A percentile compares a stretch with the other conserved stretches of the same genome.
Conservation (phyloP, 1,140 invertebrate species). For the Ladona fulva region DNA sequence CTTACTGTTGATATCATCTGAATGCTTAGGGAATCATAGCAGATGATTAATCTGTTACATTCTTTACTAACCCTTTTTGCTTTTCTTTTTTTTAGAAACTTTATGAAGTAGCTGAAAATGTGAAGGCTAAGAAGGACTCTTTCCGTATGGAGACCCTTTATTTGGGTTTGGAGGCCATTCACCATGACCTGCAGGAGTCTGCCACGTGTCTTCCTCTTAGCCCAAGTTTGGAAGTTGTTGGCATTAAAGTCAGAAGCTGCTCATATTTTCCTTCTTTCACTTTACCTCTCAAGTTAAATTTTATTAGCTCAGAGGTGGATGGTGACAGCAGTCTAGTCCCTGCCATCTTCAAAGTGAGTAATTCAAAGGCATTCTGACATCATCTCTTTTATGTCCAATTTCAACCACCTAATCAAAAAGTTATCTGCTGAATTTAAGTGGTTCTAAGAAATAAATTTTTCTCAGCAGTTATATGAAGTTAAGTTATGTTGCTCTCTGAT, state of each 20-base stretch:
- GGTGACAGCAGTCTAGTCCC: conserved; percentile 59
- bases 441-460: too few species aligned
- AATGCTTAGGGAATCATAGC: too few species aligned
- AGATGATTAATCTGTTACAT: too few species aligned
- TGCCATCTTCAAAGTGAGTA: conserved; percentile 82
- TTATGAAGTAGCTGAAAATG: conserved; percentile 66
- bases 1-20: too few species aligned
- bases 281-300: conserved; percentile 89
- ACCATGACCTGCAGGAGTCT: conserved; percentile 47
- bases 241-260: conserved; percentile 71
- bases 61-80: too few species aligned
- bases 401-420: too few species aligned
- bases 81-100: conserved; percentile 44
- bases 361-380: conserved; percentile 5
- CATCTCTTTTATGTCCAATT: too few species aligned
- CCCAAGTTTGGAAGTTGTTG: conserved; percentile 68
- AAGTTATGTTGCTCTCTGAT: too few species aligned
- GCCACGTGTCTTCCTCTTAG: conserved; percentile 75
- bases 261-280: conserved; percentile 95
- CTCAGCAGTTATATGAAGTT: too few species aligned
- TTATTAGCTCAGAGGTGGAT: conserved; percentile 64
- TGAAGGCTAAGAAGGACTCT: conserved; percentile 80
- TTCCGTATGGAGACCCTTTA: conserved; percentile 56
- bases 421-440: too few species aligned
- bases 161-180: conserved; percentile 54